Evolutionary conservation across 2,113 vertebrate genomes (phyloP).

Genomic region (Baryphthengus martii): DNA sequence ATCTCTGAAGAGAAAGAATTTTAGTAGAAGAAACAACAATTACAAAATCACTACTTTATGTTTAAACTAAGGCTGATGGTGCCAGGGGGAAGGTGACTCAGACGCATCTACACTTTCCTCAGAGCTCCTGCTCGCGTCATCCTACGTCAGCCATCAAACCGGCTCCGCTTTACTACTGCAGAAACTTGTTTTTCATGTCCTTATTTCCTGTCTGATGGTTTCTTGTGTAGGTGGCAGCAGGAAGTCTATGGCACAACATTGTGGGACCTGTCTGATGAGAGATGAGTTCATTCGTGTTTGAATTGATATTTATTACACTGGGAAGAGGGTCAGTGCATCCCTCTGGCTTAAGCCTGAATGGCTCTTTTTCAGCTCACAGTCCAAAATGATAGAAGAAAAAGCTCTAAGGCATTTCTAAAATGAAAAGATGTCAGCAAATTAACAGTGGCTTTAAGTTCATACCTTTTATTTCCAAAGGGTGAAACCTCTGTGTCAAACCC

Average conservation of each 20-base stretch:
- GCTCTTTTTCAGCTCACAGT: background rate
- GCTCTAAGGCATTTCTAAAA: background rate
- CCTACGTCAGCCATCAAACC: background rate
- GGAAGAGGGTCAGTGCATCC: background rate
- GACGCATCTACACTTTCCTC: background rate
- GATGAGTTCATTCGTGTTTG: background rate
- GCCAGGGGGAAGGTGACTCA: constrained; percentile 28
- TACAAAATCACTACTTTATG: background rate
- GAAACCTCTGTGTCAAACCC: background rate
- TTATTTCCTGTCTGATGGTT: background rate
- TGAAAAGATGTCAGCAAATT: background rate
- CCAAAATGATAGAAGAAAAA: background rate
- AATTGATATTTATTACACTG: background rate
- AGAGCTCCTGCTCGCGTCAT: background rate
- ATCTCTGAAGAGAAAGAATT: background rate
- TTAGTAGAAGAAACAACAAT: background rate
- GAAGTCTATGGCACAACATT: background rate
- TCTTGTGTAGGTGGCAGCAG: background rate
- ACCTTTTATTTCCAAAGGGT: background rate
- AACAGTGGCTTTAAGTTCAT: background rate
- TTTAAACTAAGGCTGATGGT: background rate
- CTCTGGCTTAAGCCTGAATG: background rate
- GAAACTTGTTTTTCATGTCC: background rate
- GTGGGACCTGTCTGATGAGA: background rate
- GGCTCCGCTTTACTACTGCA: background rate